Conservation (phyloP, 2,888 invertebrate genomes). For the Teleiodes luculella region DNA sequence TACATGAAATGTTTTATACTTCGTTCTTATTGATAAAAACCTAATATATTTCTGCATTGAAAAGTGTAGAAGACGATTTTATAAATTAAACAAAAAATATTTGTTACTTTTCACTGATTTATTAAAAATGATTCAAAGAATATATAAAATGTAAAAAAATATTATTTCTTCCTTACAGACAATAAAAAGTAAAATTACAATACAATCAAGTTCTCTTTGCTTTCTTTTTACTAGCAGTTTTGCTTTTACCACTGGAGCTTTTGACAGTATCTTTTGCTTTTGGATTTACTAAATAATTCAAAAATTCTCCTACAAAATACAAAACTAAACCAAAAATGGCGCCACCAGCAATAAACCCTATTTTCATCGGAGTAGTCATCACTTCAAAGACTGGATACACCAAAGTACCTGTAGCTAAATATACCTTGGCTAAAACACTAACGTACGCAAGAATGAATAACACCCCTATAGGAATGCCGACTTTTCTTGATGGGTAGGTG, state of each 20-base stretch:
- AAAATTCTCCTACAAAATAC: conserved; percentile 84
- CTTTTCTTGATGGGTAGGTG: conserved; percentile 82
- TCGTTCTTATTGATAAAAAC: no score
- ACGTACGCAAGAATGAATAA: conserved; percentile 82
- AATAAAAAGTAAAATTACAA: neutral
- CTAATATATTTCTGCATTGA: no score
- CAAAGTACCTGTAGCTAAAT: conserved; percentile 86
- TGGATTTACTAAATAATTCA: conserved; percentile 64
- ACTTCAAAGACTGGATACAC: conserved; percentile 92
- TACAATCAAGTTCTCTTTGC: neutral
- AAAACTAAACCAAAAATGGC: conserved; percentile 74
- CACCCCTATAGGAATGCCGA: conserved; percentile 79
- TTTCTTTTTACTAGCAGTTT: neutral
- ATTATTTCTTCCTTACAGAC: neutral
- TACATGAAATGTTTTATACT: no score
- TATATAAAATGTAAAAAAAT: neutral
- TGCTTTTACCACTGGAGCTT: neutral
- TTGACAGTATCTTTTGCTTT: neutral
- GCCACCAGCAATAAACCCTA: conserved; percentile 82
- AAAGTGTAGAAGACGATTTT: neutral
- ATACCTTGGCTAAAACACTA: conserved; percentile 84
- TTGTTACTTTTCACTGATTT: neutral
- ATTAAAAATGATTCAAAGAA: neutral
- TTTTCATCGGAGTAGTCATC: conserved; percentile 82
- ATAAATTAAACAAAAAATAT: neutral